phyloP scores from a whole-genome alignment of 2,113 vertebrate species.

The Mustela nigripes region DNA sequence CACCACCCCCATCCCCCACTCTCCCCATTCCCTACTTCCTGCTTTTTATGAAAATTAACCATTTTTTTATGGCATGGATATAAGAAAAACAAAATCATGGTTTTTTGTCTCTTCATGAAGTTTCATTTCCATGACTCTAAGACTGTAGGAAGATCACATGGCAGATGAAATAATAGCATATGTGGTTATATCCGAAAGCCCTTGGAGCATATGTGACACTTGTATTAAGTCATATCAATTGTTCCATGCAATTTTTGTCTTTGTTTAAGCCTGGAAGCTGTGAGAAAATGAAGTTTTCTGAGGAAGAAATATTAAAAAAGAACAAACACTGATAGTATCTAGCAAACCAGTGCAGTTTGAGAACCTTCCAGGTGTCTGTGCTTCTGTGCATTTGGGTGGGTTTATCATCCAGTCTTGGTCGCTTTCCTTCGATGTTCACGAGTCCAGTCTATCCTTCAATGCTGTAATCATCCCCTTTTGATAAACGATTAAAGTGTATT shows the following conservation, averaged over 20 bases:
- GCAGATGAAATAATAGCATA: not conserved
- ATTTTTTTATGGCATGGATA: not conserved
- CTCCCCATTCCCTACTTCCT: not conserved
- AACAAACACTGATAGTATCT: not conserved
- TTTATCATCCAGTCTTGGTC: not conserved
- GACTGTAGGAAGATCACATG: not conserved
- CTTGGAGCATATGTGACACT: not conserved
- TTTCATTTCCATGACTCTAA: slow-evolving; percentile 8
- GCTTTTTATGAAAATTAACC: not conserved
- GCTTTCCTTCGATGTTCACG: not conserved
- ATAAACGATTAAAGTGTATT: slow-evolving; percentile 54
- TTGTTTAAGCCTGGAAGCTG: slow-evolving; percentile 35
- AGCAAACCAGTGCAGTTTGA: not conserved
- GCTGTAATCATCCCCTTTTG: not conserved
- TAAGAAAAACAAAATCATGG: not conserved
- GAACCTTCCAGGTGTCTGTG: not conserved
- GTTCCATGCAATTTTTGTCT: slow-evolving; percentile 33
- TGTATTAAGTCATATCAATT: not conserved
- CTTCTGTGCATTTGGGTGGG: not conserved
- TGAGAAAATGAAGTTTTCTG: slow-evolving; percentile 7
- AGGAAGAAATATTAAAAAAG: not conserved
- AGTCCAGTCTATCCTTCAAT: not conserved
- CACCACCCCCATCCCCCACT: accelerated
- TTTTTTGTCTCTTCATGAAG: slow-evolving; percentile 21
- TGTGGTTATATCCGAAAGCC: not conserved